These are phyloP conservation scores for Esox lucius DNA, from an alignment of 2,797 vertebrate species.

Conservation along the genomic window DNA sequence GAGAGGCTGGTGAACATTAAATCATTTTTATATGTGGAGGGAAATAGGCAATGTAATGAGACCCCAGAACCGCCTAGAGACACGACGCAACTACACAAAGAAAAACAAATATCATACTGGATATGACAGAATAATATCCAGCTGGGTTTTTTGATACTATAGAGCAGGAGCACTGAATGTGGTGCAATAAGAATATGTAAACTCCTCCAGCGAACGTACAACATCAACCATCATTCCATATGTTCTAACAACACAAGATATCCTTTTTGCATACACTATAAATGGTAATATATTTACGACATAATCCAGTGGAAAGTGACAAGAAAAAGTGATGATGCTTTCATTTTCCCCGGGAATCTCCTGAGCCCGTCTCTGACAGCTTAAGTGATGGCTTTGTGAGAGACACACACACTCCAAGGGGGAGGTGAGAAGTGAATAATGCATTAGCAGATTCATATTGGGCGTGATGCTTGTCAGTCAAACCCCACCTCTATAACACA, in stretches of 20 bases:
- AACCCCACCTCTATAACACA: slow-evolving; percentile 51
- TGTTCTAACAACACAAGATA: background rate
- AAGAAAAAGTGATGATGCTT: background rate
- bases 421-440: slow-evolving; percentile 55
- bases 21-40: slow-evolving; percentile 81
- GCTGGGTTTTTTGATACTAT: slow-evolving; percentile 16
- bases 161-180: background rate
- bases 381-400: background rate
- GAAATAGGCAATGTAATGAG: slow-evolving; percentile 73
- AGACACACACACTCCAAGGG: slow-evolving; percentile 28
- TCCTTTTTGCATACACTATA: background rate
- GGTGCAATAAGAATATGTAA: background rate
- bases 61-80: too few relatives aligned
- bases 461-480: slow-evolving; percentile 71
- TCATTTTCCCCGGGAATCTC: background rate
- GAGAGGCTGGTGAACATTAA: slow-evolving; percentile 75
- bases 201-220: too few relatives aligned
- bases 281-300: background rate
- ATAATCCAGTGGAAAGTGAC: background rate
- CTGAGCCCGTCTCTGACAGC: background rate
- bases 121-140: slow-evolving; percentile 72
- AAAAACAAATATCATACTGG: slow-evolving; percentile 77
- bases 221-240: background rate
- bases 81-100: slow-evolving; percentile 43
- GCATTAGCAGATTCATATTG: slow-evolving; percentile 59